These are phyloP conservation scores for Alethe diademata DNA, from an alignment of 2,113 vertebrate species.

Conservation along the genomic window DNA sequence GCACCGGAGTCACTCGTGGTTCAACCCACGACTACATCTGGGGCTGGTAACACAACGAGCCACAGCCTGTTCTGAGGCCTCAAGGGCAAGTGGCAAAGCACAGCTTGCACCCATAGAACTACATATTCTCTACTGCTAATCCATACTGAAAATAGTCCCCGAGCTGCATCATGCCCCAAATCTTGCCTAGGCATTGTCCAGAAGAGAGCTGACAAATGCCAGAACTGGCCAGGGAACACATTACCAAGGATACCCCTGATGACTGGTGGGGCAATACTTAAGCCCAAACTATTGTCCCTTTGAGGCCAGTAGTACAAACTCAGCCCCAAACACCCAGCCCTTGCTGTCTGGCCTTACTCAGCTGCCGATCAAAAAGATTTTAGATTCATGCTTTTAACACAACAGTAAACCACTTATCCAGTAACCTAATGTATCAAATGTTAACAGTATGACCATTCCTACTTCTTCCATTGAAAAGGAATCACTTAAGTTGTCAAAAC, in stretches of 20 bases:
- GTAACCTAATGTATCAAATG: background rate
- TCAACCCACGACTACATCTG: background rate
- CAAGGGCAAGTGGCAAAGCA: background rate
- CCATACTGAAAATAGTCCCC: background rate
- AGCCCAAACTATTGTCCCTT: background rate
- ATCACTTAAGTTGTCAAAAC: fast-evolving
- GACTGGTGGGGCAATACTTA: background rate
- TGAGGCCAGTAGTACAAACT: background rate
- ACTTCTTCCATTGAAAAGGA: background rate
- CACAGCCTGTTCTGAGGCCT: background rate
- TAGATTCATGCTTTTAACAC: background rate
- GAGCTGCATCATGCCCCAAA: background rate
- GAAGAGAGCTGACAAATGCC: background rate
- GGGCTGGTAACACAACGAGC: background rate
- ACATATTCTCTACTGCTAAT: background rate
- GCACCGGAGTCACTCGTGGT: background rate
- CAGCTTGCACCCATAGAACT: background rate
- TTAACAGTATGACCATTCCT: background rate
- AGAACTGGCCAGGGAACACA: background rate
- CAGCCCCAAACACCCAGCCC: background rate
- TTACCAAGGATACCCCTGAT: fast-evolving
- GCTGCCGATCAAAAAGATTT: background rate
- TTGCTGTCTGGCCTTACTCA: background rate
- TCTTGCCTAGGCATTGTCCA: background rate
- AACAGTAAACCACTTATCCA: background rate